Evolutionary conservation across 2,888 invertebrate genomes (phyloP), one percentile per base, ranked within the genome.

Genomic region (Mesorhabditis spiculigera): DNA sequence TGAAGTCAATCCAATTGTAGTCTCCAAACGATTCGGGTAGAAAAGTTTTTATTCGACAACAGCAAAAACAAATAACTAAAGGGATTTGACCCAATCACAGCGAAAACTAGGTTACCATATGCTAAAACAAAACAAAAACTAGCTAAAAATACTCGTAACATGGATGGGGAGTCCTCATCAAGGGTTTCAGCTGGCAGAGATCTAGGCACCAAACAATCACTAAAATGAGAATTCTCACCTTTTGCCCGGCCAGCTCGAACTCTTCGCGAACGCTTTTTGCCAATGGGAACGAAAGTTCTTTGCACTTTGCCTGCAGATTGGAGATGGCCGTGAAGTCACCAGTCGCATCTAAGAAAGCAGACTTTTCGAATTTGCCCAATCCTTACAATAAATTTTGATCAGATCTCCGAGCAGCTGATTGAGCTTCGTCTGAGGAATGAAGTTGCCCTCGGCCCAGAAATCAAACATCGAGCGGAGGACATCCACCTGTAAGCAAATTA

Each of bases 281-380:
- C 8, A 50, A n/a, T 50, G 58, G 58, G n/a, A 50, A 50, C 58
- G 58, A 50, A 50, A 50, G 58, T 50, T 50, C 10, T 50, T n/a
- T 50, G 58, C 58, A 50, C 58, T 50, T 10, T 50, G 8, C 58
- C 10, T n/a, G 58, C 8, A 50, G 58, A 3, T 10, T 13, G 58
- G 8, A 10, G 58, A n/a, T n/a, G 10, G 58, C 58, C n/a, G 8
- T n/a, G 10, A n/a, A 10, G n/a, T 50, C n/a, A 13, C n/a, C n/a
- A 10, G 8, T 3, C 58, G 58, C n/a, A 50, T 50, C 58, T 50
- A 50, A 50, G n/a, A 50, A 50, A 50, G 58, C 8, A n/a, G 58
- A 50, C n/a, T 50, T 50, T n/a, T 50, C n/a, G 28, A 28, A 28
- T 28, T 28, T 28, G 28, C 28, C 28, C 28, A 28, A 28, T 28